Base-by-base conservation (phyloP, 2,797 vertebrate species). In the Aldrovandia affinis region DNA sequence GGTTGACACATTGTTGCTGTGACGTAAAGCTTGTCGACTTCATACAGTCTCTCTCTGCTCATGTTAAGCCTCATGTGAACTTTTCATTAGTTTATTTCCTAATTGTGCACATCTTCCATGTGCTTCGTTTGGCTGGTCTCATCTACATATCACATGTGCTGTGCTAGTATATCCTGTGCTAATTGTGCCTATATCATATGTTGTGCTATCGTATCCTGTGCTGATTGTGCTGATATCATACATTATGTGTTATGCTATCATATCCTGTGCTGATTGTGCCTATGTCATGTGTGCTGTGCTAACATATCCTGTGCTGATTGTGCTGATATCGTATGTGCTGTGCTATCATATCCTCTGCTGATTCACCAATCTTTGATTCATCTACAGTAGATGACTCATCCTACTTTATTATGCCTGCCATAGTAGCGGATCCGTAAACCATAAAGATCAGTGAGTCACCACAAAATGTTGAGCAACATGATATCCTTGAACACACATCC, bases 401-500 rank as follows among this genome's bases (percentile, higher is more conserved):
- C 70, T 18, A 20, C 25, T 75, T 75, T 39, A 75, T 39, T 9
- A 39, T 44, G 70, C 70, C 70, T 75, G 65, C 14, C 65, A 20
- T 18, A 4, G 18, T 4, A 42, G 22, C 65, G 15, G 15, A 18
- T 70, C 65, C 33, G 7, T 14, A 70, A 70, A 18, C 20, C 20
- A 44, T 75, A 12, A 44, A 75, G 70, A 39, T 75, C 70, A 75
- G 70, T 44, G 70, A 75, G 44, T 75, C 70, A 25, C 15, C 70
- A 39, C 30, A 7, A 15, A 20, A 50, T 50, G 6, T 50, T 50
- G 12, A 12, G 47, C 12, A 50, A 12, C 47, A 5, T 50, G 47
- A 50, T 50, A 50, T 6, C 47, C 47, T 50, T 5, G 47, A 50
- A 50, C 47, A 50, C 47, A 50, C 47, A 50, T 5, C 47, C 47